Evolutionary conservation across 2,888 invertebrate genomes (phyloP), one percentile per base, ranked within the genome.

Genomic region (Mimumesa dahlbomi): DNA sequence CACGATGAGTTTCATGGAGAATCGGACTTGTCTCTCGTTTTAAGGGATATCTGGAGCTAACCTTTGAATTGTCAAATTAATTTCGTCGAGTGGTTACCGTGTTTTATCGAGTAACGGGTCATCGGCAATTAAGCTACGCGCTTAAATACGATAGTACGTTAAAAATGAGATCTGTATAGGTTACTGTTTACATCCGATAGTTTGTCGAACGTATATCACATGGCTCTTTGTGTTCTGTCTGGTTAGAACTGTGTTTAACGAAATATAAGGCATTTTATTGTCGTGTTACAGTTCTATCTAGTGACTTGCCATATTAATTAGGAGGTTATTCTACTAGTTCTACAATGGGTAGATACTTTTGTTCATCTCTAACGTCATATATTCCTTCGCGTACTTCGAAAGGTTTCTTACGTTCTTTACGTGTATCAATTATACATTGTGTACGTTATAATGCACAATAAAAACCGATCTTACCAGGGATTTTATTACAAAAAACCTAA

Each of bases 141-240:
- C 16, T 42, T 16, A 11, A 5, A 3, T 14, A 6, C 1, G 1
- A 16, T 1, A 7, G 18, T 16, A 4, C 18, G n/a, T 4, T 34
- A 34, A 11, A 9, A n/a, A 34, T 4, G 9, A 34, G 2, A 34
- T 29, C 16, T 7, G 16, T 70, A 56, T 48, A 71, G 68, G 70
- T 71, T 71, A 68, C 68, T 71, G 70, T 71, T 71, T 71, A 71
- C 68, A 53, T 71, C 14, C 25, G 19, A 43, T 25, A 31, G 56
- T 31, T n/a, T 34, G 21, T n/a, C 18, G n/a, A 0, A 34, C 0
- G 18, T 36, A 38, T 48, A 63, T 53, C 63, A 43, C 57, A 71
- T 68, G 48, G 53, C 18, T 29, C 13, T 43, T 7, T 4, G 2
- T 9, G 11, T 45, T 31, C 38, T n/a, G n/a, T n/a, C n/a, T n/a